These are phyloP conservation scores for Lanistes nyassanus DNA, from an alignment of 1,140 invertebrate genomes.

Conservation along the genomic window DNA sequence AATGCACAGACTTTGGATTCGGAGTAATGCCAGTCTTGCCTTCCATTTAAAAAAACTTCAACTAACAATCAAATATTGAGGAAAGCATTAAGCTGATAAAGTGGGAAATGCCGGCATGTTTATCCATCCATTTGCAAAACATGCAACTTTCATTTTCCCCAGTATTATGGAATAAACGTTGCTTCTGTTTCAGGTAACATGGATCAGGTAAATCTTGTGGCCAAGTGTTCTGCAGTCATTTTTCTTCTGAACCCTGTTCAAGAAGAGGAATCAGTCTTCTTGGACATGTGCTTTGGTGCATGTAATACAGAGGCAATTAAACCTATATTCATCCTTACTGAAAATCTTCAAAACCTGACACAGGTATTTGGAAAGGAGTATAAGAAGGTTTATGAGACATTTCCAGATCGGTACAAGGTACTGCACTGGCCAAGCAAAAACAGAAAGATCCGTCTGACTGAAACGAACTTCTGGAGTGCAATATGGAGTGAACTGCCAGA, in stretches of 20 bases:
- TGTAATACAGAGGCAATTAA: not conserved
- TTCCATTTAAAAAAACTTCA: too few species aligned
- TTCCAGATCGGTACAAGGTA: not conserved
- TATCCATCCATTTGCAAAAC: too few species aligned
- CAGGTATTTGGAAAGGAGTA: not conserved
- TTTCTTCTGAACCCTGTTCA: not conserved
- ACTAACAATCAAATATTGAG: too few species aligned
- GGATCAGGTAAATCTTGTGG: too few species aligned
- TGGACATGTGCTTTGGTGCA: not conserved
- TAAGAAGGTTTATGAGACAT: not conserved
- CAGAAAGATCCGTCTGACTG: too few species aligned
- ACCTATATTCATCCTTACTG: not conserved
- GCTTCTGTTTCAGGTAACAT: too few species aligned
- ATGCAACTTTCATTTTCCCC: too few species aligned
- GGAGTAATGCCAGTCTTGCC: too few species aligned
- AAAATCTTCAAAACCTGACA: not conserved
- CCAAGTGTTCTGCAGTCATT: not conserved
- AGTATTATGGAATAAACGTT: too few species aligned
- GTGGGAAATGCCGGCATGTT: too few species aligned
- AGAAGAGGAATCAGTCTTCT: not conserved
- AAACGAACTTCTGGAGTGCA: conserved; percentile 6
- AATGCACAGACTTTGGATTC: too few species aligned
- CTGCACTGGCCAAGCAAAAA: not conserved
- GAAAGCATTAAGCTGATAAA: too few species aligned
- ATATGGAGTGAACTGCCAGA: not conserved